These are phyloP conservation scores for Solen grandis DNA, from an alignment of 1,140 invertebrate genomes.

Conservation along the genomic window DNA sequence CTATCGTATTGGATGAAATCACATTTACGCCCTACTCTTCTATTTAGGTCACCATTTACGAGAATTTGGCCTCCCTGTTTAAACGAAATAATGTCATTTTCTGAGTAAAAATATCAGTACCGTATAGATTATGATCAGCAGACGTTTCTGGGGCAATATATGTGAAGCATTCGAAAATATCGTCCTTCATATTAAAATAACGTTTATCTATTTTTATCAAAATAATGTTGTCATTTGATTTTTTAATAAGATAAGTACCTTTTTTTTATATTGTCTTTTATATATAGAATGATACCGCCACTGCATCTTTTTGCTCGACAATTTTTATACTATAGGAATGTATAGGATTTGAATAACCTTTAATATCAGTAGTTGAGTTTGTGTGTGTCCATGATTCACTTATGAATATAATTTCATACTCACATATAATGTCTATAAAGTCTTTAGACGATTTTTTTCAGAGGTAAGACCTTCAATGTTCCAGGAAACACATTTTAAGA, in stretches of 20 bases:
- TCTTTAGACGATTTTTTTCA: not conserved
- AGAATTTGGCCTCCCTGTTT: not conserved
- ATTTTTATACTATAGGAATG: constrained; percentile 39
- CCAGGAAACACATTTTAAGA: constrained; percentile 21
- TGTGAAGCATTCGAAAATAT: constrained; percentile 24
- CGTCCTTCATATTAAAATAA: constrained; percentile 15
- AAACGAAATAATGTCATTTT: constrained; percentile 12
- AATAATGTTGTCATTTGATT: constrained; percentile 5
- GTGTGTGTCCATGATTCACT: constrained; percentile 25
- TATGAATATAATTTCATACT: constrained; percentile 29
- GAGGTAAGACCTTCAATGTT: constrained; percentile 24
- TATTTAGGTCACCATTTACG: constrained; percentile 9
- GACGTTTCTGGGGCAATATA: constrained; percentile 22
- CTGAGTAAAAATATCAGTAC: constrained; percentile 6
- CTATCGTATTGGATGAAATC: constrained; percentile 26
- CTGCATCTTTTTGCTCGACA: constrained; percentile 11
- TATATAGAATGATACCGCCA: constrained; percentile 21
- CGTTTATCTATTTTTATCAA: constrained; percentile 33
- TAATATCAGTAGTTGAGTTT: constrained; percentile 9
- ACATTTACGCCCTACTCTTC: not conserved
- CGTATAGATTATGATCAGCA: not conserved
- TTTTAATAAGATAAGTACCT: constrained; percentile 21
- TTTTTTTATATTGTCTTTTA: constrained; percentile 19
- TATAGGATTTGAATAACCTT: constrained; percentile 27
- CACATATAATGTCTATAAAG: not conserved